Evolutionary conservation across 2,888 invertebrate genomes (phyloP), one percentile per base, ranked within the genome.

Genomic region (Drosophila lutescens): DNA sequence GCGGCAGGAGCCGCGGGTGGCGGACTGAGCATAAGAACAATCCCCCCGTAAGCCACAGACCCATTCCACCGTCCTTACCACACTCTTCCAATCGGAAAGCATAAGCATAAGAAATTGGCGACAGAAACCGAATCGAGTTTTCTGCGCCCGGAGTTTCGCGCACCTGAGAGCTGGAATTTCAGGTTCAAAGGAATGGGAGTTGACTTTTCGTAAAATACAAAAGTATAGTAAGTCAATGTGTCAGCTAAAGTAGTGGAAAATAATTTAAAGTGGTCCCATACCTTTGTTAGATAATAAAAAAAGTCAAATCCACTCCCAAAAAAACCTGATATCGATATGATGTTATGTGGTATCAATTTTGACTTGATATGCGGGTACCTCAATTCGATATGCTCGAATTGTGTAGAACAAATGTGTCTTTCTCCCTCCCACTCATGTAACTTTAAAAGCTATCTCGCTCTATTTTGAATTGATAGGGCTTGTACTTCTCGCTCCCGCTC

Each of bases 101-200:
- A 60, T 60, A 65, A 51, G 61, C 60, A 51, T 46, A 63, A 72
- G 73, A 63, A 57, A 71, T 57, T 73, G 71, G 63, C 63, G 63
- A 74, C 73, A 57, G 40, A 49, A 54, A 57, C 63, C 71, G 72
- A 72, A 71, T 62, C 73, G 73, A 55, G 56, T 56, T 71, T 71
- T 26, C 43, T 26, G n/a, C 10, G 26, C 32, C 20, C 20, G 26
- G n/a, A 34, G 10, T 41, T 50, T 46, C 17, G 40, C 41, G n/a
- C 55, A 65, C 65, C 65, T 54, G 23, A 23, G 17, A 5, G 20
- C 7, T 17, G 17, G 23, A 34, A 17, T 40, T 32, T 30, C 26
- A 26, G 12, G 38, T 30, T 36, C 34, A 49, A 17, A 6, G 34
- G 17, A 17, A 34, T 12, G 32, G 1, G 12, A 6, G 17, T 6